Base-by-base conservation (phyloP, 1,140 invertebrate species). In the Helicoverpa zea region DNA sequence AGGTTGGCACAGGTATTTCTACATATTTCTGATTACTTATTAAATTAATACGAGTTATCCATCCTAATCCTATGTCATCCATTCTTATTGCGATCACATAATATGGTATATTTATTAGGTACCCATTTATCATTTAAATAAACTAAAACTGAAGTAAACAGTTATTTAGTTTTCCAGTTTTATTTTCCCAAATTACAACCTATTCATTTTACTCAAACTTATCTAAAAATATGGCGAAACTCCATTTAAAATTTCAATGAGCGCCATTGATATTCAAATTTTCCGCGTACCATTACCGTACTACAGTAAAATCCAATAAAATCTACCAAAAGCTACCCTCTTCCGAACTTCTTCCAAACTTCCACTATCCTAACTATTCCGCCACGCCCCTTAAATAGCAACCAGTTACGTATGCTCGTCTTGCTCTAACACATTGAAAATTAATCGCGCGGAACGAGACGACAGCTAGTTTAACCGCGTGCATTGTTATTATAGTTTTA, bases 401-500 rank as follows among this genome's bases (percentile, higher is more conserved):
- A 68, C 79, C 18, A 83, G 73, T 80, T 58, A 77, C n/a, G 52
- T 88, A 88, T 83, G 84, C 12, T 58, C 70, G 61, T 91, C 90
- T 88, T 88, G 70, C 82, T 94, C 87, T 81, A 78, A 16, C 84
- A 58, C 64, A 52, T 35, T 43, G 2, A 13, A 56, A 83, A 81
- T 49, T 81, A 54, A 56, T 29, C 35, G 74, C 68, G 43, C 35
- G 81, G 88, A 91, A 85, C 85, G 89, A 91, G 89, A 94, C 76
- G 74, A 88, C 66, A 81, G 77, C 54, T 86, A 89, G 64, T 83
- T 56, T 73, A 81, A 88, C 84, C 86, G 83, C 87, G 85, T 90
- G 88, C 89, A 92, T 93, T 92, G 88, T 94, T 90, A 93, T 93
- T 85, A 92, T 94, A 94, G 92, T 94, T 94, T 91, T 82, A 81